Base-by-base conservation (phyloP, 2,888 invertebrate genomes). In the Meteorus colon region DNA sequence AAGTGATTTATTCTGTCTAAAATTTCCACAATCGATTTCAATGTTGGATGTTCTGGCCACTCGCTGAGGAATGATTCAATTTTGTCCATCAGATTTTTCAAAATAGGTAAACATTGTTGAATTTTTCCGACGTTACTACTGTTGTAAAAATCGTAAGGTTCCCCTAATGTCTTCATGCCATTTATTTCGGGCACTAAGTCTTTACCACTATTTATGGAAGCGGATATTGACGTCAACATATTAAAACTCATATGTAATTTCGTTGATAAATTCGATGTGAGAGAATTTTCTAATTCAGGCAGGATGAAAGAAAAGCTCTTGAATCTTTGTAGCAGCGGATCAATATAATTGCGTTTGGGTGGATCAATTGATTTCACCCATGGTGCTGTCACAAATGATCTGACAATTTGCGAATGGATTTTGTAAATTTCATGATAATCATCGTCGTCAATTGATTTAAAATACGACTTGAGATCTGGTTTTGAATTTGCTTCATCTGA, bases 21-120 rank as follows among this genome's bases (percentile, higher is more conserved):
- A 76, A 96, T 93, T 6, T 91, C 90, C 79, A 92, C 91, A 77
- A 96, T 95, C 92, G 96, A 94, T 85, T 93, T 92, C 51, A 98
- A 90, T 0, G 95, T 95, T 0, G 98, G 97, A 91, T 98, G 96
- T 79, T 96, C 97, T 0, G 97, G 96, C 96, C 97, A 98, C 82
- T 96, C 94, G 0, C 91, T 90, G 41, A 96, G 90, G 67, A 98
- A 90, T 65, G 92, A 91, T 12, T 90, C 88, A 0, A 95, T 92
- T 68, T 92, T 92, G 1, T 89, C 87, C 78, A 91, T 91, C n/a
- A 97, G 92, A 75, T 90, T 91, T 14, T 93, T 91, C 75, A 98
- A 89, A 6, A 97, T 89, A 1, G 94, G 93, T 12, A 93, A 91
- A 83, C 96, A 96, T 68, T 93, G 92, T 73, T 93, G 92, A 0